These are phyloP conservation scores for Biston betularia DNA, from an alignment of 2,888 invertebrate species.

Conservation along the genomic window DNA sequence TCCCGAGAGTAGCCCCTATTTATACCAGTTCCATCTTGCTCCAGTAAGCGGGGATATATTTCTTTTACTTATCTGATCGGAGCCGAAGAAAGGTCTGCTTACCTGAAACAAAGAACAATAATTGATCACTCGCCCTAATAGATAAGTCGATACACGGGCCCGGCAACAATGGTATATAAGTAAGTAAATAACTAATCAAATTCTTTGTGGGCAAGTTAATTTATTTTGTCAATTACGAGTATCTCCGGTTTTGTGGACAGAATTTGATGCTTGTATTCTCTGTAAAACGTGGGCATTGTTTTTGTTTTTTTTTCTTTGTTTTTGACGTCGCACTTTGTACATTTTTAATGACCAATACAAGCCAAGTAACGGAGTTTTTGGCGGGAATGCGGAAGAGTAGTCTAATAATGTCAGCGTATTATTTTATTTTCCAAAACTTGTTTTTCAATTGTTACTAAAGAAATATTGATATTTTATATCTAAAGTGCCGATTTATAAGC, in stretches of 20 bases:
- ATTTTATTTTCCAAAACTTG: too few species aligned
- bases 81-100: constrained; percentile 56
- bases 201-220: constrained; percentile 18
- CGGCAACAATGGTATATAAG: constrained; percentile 23
- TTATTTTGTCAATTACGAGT: constrained; percentile 17
- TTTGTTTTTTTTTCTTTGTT: not conserved
- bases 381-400: too few species aligned
- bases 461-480: too few species aligned
- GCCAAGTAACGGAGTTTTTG: too few species aligned
- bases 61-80: constrained; percentile 59
- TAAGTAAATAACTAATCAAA: constrained; percentile 24
- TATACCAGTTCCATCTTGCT: constrained; percentile 51
- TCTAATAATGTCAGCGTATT: too few species aligned
- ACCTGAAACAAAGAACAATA: constrained; percentile 71
- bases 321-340: not conserved
- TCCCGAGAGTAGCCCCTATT: constrained; percentile 45
- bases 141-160: constrained; percentile 44
- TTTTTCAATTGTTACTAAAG: too few species aligned
- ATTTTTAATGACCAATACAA: too few species aligned
- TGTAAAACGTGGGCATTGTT: not conserved
- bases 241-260: not conserved
- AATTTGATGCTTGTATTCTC: not conserved
- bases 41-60: constrained; percentile 47
- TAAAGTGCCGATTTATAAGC: too few species aligned
- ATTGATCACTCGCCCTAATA: constrained; percentile 56